These are phyloP conservation scores for Stramonita haemastoma DNA, from an alignment of 2,888 invertebrate species.

Conservation along the genomic window DNA sequence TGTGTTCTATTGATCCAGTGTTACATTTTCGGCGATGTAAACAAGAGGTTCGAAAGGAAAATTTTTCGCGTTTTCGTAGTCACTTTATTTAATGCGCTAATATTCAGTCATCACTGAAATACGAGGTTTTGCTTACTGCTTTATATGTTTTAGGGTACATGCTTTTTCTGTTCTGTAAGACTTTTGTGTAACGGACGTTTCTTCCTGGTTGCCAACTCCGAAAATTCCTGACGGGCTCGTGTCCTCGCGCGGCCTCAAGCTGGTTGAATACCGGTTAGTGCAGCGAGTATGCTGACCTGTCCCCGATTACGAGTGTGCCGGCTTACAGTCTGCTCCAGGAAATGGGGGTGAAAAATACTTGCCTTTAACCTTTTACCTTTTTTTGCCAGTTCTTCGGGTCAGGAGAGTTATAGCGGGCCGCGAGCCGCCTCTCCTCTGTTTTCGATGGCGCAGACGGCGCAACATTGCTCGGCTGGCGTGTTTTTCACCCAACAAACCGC, in stretches of 20 bases:
- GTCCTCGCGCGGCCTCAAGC: constrained; percentile 34
- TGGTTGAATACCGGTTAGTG: constrained; percentile 39
- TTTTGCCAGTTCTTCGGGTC: not conserved
- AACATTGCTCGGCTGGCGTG: not conserved
- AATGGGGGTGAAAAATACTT: not conserved
- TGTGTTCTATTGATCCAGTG: constrained; percentile 41
- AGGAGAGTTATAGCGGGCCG: not conserved
- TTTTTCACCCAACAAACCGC: not conserved
- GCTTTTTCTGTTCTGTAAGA: not conserved
- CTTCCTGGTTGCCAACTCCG: constrained; percentile 43
- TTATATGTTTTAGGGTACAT: not conserved
- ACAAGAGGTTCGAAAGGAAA: constrained; percentile 47
- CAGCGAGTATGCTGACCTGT: constrained; percentile 41
- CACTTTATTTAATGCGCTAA: not conserved
- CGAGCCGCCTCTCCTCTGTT: not conserved
- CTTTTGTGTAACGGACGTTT: not conserved
- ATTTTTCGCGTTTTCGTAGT: constrained; percentile 8
- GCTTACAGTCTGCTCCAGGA: constrained; percentile 24
- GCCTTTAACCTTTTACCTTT: not conserved
- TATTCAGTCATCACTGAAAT: not conserved
- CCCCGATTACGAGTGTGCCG: constrained; percentile 28
- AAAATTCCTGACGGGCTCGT: constrained; percentile 26
- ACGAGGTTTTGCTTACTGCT: not conserved
- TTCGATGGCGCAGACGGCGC: not conserved
- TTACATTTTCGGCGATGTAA: constrained; percentile 46